phyloP scores from a whole-genome alignment of 1,140 invertebrate species.

The Apis mellifera region DNA sequence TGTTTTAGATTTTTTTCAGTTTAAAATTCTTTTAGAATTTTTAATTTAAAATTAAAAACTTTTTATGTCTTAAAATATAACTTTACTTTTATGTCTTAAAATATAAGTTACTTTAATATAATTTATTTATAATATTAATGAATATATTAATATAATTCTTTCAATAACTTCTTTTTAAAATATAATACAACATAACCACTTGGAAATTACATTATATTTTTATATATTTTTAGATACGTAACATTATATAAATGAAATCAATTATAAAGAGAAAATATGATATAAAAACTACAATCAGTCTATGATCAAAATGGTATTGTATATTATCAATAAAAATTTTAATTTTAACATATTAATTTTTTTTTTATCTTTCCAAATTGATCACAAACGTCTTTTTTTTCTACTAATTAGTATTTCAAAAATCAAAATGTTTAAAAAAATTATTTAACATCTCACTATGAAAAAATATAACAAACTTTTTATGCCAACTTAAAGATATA shows the following conservation, averaged over 20 bases:
- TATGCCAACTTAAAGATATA: slow-evolving; percentile 37
- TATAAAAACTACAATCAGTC: slow-evolving; percentile 42
- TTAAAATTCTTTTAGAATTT: not conserved
- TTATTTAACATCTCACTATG: slow-evolving; percentile 49
- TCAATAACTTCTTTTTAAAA: slow-evolving; percentile 17
- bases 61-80: not conserved
- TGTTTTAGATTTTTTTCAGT: not conserved
- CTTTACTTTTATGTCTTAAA: not conserved
- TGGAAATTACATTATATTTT: slow-evolving; percentile 63
- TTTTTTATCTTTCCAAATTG: slow-evolving; percentile 12
- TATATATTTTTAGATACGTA: slow-evolving; percentile 57
- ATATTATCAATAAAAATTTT: slow-evolving; percentile 9
- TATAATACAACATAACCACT: slow-evolving; percentile 44
- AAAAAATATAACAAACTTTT: slow-evolving; percentile 42
- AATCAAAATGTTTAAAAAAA: slow-evolving; percentile 46
- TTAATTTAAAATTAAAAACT: not conserved
- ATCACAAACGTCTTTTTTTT: slow-evolving; percentile 30
- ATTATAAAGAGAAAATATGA: slow-evolving; percentile 29
- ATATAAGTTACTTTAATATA: not conserved
- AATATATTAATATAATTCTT: not conserved
- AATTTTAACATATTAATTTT: not conserved
- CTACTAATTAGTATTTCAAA: slow-evolving; percentile 34
- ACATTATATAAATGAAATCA: slow-evolving; percentile 49
- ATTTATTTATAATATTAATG: not conserved
- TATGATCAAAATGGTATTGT: slow-evolving; percentile 35